Base-by-base conservation (phyloP, 2,888 invertebrate species). In the Steinernema hermaphroditum region DNA sequence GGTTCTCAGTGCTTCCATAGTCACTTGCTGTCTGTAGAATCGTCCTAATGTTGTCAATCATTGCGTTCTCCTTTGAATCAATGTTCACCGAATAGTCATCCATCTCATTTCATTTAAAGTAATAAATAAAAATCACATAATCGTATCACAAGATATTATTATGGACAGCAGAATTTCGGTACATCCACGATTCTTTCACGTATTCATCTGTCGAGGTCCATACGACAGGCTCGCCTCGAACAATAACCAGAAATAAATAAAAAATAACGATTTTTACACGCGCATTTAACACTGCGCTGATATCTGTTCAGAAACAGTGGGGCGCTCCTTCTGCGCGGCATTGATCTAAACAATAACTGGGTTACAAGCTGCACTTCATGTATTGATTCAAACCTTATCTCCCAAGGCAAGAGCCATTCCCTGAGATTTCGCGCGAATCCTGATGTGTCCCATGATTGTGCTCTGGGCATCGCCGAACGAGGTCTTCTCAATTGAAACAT, bases 341-440 rank as follows among this genome's bases (percentile, higher is more conserved):
- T 75, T 80, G 46, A 80, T 75, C 76, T 76, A 41, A n/a, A 74
- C 62, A 43, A 24, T 12, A n/a, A 9, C 8, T 12, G 37, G n/a
- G n/a, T 54, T 68, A 27, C 6, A 72, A 9, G 4, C n/a, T 50
- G 6, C 24, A 72, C 2, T 16, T 12, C 1, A 73, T 1, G 1
- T 24, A 34, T n/a, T 8, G 9, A 4, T 29, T 37, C 22, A 96
- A 85, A 98, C 96, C 89, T 98, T 97, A 88, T 98, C 98, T 50
- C 98, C 98, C 83, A 98, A 91, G 85, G 96, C 95, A 24, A 98
- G 89, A 2, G 98, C 98, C 97, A 98, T 98, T 76, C 98, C 98
- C 91, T 97, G 97, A 87, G 94, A 96, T 90, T 98, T 99, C 75
- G 98, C 97, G 77, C 98, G 90, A 83, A 98, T 97, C 81, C 98